Percentiles rank a stretch among this genome's conserved stretches.
These are phyloP conservation scores for Eilema depressum DNA, from an alignment of 2,888 invertebrate species.

Conservation along the genomic window DNA sequence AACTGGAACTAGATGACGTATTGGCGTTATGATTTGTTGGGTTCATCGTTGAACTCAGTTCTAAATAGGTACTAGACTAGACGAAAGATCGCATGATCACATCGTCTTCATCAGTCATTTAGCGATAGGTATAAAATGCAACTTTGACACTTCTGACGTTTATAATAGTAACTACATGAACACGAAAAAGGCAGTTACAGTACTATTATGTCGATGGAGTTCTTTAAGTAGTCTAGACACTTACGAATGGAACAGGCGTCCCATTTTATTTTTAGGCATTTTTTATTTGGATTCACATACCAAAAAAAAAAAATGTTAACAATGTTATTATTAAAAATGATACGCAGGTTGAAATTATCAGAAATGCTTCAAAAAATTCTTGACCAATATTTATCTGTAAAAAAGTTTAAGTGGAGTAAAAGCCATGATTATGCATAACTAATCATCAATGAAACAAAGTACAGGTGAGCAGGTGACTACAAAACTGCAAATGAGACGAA, in stretches of 20 bases:
- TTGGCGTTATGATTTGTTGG: neutral
- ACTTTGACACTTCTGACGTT: no score
- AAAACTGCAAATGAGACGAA: slow-evolving; percentile 41
- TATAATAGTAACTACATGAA: no score
- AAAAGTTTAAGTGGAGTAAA: slow-evolving; percentile 4
- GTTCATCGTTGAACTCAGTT: neutral
- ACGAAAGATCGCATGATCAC: no score
- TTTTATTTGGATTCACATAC: no score
- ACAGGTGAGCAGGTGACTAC: slow-evolving; percentile 45
- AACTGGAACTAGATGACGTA: slow-evolving; percentile 32
- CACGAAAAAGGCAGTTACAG: no score
- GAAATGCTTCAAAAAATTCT: neutral
- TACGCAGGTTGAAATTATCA: neutral
- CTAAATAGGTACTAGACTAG: neutral
- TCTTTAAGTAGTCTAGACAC: no score
- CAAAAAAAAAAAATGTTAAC: no score
- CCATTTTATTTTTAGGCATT: no score
- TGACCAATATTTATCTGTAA: neutral
- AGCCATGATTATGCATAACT: slow-evolving; percentile 4
- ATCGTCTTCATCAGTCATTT: no score
- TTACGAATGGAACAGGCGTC: no score
- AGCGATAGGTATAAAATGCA: no score
- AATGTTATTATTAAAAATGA: neutral
- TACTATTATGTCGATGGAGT: no score
- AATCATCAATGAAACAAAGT: slow-evolving; percentile 34